Percentiles rank a stretch among this genome's conserved stretches.
Evolutionary conservation across 2,113 vertebrate genomes (phyloP).

Genomic region (Calyptommatus sinebrachiatus): DNA sequence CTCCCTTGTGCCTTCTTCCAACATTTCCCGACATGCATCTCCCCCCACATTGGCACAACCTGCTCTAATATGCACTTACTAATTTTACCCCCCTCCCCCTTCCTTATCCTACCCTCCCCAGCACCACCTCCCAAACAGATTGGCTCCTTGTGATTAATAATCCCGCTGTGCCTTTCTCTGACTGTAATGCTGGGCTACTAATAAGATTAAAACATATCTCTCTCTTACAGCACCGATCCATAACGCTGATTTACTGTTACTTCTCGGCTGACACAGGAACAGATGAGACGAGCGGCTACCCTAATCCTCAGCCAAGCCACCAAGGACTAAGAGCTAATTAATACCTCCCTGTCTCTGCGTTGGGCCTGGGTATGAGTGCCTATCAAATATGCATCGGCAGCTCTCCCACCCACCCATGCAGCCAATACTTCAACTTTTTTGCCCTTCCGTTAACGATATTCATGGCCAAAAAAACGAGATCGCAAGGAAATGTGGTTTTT

Average conservation of each 20-base stretch:
- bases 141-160: constrained; percentile 22
- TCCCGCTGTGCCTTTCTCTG: constrained; percentile 30
- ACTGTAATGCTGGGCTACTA: constrained; percentile 32
- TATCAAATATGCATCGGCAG: constrained; percentile 30
- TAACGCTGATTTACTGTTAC: constrained; percentile 61
- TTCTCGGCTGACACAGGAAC: constrained; percentile 23
- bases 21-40: too few relatives aligned
- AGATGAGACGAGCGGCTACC: constrained; percentile 46
- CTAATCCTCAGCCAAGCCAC: constrained; percentile 58
- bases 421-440: neutral
- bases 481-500: accelerated
- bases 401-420: neutral
- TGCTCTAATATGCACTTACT: neutral
- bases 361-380: constrained; percentile 30
- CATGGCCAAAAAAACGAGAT: accelerated
- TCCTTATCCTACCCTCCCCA: neutral
- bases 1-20: neutral
- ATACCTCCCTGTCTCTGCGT: constrained; percentile 54
- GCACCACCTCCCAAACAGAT: neutral
- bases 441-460: accelerated
- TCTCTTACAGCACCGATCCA: constrained; percentile 58
- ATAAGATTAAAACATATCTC: constrained; percentile 73
- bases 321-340: constrained; percentile 67
- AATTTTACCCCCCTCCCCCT: neutral
- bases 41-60: too few relatives aligned